phyloP scores from a whole-genome alignment of 2,888 invertebrate species.

The Epinotia nisella region DNA sequence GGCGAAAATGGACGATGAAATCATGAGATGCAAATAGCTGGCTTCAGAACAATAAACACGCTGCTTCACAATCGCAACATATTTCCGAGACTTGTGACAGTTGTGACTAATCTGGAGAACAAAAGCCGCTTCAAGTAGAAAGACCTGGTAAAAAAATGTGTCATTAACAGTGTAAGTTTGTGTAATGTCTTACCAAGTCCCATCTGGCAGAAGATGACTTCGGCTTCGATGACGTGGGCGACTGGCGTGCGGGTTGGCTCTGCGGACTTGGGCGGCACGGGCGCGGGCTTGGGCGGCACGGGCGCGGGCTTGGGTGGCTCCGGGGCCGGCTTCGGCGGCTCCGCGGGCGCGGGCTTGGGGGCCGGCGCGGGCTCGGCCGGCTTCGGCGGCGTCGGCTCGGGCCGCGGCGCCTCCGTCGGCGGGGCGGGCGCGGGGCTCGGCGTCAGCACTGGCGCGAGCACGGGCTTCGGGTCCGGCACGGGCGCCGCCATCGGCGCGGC shows the following conservation, averaged over 20 bases:
- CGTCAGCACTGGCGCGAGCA: constrained; percentile 46
- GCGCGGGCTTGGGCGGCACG: constrained; percentile 48
- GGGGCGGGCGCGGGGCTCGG: constrained; percentile 45
- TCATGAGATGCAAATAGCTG: constrained; percentile 46
- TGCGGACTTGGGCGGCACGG: constrained; percentile 48
- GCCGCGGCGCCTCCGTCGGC: constrained; percentile 58
- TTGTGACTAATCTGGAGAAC: constrained; percentile 31
- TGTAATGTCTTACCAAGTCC: constrained; percentile 85
- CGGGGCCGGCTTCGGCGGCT: constrained; percentile 49
- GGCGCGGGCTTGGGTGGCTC: constrained; percentile 49
- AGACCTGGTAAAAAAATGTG: not conserved
- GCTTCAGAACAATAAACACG: constrained; percentile 35
- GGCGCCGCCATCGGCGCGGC: constrained; percentile 55
- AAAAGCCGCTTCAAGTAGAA: not conserved
- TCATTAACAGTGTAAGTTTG: not conserved
- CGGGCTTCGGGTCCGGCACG: constrained; percentile 46
- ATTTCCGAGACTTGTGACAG: constrained; percentile 33
- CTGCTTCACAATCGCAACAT: constrained; percentile 15
- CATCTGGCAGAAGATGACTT: constrained; percentile 89
- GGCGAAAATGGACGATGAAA: constrained; percentile 50
- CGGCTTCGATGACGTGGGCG: constrained; percentile 86
- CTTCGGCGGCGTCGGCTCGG: constrained; percentile 49
- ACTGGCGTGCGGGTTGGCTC: constrained; percentile 66
- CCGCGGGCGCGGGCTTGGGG: constrained; percentile 50
- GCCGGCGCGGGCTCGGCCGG: constrained; percentile 46